Percentiles rank a stretch among this genome's conserved stretches.
These are phyloP conservation scores for Podabrus alpinus DNA, from an alignment of 2,888 invertebrate genomes.

Conservation along the genomic window DNA sequence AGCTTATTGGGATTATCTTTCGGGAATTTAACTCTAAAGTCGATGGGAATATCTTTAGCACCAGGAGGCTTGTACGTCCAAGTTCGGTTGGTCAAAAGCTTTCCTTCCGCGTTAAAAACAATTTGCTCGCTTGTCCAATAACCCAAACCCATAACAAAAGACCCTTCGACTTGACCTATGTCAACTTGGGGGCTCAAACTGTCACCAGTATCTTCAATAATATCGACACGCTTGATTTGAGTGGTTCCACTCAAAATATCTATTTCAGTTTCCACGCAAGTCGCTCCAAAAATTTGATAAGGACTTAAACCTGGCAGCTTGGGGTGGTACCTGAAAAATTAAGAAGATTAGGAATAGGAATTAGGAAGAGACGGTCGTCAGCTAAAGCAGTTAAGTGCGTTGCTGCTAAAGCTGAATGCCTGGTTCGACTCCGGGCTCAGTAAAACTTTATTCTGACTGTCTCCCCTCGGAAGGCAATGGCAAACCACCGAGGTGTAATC, in stretches of 20 bases:
- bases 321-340: background rate
- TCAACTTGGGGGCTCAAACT: background rate
- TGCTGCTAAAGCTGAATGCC: too few species aligned
- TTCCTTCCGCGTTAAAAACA: background rate
- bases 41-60: background rate
- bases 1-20: background rate
- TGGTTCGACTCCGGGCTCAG: too few species aligned
- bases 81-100: background rate
- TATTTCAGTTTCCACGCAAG: slow-evolving; percentile 72
- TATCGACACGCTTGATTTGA: background rate
- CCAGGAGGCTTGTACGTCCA: background rate
- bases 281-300: slow-evolving; percentile 69
- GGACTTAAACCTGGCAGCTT: slow-evolving; percentile 40
- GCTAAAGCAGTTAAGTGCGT: too few species aligned
- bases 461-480: too few species aligned
- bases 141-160: background rate
- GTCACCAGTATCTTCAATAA: background rate
- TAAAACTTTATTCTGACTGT: too few species aligned
- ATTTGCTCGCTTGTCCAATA: background rate
- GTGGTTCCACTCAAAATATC: slow-evolving; percentile 61
- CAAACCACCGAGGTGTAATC: too few species aligned
- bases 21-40: background rate
- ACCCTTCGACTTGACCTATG: background rate
- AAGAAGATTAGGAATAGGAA: background rate
- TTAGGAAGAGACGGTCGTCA: too few species aligned